Evolutionary conservation across 2,797 vertebrate species (phyloP).

Genomic region (Notamacropus eugenii): DNA sequence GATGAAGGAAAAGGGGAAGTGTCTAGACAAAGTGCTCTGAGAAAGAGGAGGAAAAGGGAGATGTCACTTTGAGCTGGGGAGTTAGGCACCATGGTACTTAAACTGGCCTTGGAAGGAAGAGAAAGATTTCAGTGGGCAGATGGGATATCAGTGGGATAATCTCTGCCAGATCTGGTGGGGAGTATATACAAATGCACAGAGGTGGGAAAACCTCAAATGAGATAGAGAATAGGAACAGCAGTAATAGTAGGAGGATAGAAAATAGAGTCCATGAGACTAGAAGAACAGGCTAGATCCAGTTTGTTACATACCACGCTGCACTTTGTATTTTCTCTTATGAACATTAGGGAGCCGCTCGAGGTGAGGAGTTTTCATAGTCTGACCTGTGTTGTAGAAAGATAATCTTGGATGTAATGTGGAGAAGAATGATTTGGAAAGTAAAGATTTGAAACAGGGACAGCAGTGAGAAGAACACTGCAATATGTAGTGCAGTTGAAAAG

Average conservation of each 20-base stretch:
- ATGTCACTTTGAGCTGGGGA: background rate
- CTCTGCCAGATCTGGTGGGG: background rate
- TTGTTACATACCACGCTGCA: background rate
- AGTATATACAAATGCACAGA: background rate
- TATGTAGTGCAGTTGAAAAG: background rate
- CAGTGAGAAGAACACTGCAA: background rate
- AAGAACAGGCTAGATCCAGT: background rate
- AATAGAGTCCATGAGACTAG: background rate
- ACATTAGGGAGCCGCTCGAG: background rate
- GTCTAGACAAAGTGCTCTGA: background rate
- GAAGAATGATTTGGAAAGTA: background rate
- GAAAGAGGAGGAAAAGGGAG: background rate
- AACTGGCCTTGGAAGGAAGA: background rate
- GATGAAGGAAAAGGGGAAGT: background rate
- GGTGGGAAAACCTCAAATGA: background rate
- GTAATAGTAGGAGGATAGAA: background rate
- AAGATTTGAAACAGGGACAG: background rate
- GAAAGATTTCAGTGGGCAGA: background rate
- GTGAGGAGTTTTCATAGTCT: background rate
- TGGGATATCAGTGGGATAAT: background rate
- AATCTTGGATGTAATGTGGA: background rate
- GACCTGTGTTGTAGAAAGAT: background rate
- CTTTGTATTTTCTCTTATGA: background rate
- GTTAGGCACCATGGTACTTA: background rate
- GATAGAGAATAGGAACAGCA: background rate